Evolutionary conservation across 2,113 vertebrate genomes (phyloP), one percentile per base, ranked within the genome.

Genomic region (Ictidomys tridecemlineatus): DNA sequence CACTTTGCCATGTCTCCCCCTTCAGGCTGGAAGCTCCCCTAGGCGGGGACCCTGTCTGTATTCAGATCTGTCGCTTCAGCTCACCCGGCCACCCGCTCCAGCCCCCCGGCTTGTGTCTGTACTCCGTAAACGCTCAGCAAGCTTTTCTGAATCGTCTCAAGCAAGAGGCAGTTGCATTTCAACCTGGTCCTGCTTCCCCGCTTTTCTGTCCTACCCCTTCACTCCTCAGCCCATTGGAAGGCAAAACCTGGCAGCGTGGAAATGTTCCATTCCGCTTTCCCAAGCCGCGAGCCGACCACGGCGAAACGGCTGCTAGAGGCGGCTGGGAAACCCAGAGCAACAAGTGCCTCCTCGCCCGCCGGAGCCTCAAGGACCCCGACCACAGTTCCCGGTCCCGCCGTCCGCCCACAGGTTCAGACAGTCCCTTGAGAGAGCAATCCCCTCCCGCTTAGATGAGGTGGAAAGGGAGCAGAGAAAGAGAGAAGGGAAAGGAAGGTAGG

Each of bases 341-440:
- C 97, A 97, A 97, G 97, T 97, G 97, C 86, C 94, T 87, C 63
- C 37, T 79, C 20, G 17, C 73, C 11, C 32, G n/a, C 58, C 8
- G 51, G 39, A 45, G 56, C 74, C 53, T 77, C 20, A 16, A 53
- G 2, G 56, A n/a, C 72, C 48, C 65, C 2, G 22, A n/a, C 90
- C 45, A 76, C 67, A 28, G 70, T 61, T 88, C 82, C 79, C 93
- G n/a, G 85, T 48, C 53, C 95, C 18, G 17, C 48, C 30, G 73
- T 53, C 92, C 53, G 24, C 39, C 92, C 74, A 70, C 20, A 6
- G 4, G 76, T 8, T 69, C 74, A 11, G 87, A 53, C 45, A 30
- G 39, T 6, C 34, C 69, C 91, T 1, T 22, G 45, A 89, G 39
- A 45, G 30, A 7, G 79, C 74, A 77, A 84, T 69, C 94, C 51